Evolutionary conservation across 2,888 invertebrate genomes (phyloP).

Genomic region (Pterostichus madidus): DNA sequence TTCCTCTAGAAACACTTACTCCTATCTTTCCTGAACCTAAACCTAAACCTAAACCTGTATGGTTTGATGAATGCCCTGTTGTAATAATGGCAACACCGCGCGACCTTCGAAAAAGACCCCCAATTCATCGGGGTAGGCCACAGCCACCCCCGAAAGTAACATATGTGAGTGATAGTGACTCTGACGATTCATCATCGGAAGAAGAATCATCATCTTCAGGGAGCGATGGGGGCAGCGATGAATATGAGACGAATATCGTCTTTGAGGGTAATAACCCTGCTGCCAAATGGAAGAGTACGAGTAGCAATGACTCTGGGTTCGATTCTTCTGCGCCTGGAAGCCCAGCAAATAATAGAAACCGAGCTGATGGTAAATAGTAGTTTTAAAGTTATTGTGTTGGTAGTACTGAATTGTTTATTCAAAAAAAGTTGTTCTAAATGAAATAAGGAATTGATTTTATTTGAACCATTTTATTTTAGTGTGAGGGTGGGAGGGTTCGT

Average conservation of each 20-base stretch:
- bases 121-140: slow-evolving; percentile 42
- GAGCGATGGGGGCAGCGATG: slow-evolving; percentile 75
- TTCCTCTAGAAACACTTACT: no score
- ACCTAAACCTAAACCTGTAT: slow-evolving; percentile 74
- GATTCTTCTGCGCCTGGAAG: slow-evolving; percentile 85
- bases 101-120: slow-evolving; percentile 73
- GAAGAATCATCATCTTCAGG: slow-evolving; percentile 69
- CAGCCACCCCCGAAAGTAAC: slow-evolving; percentile 68
- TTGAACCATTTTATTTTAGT: not conserved
- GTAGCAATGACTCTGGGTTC: slow-evolving; percentile 92
- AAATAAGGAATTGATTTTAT: no score
- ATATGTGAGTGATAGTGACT: slow-evolving; percentile 71
- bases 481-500: not conserved
- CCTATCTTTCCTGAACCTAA: slow-evolving; percentile 74
- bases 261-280: slow-evolving; percentile 68
- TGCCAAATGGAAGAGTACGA: slow-evolving; percentile 83
- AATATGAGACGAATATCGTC: slow-evolving; percentile 76
- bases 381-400: no score
- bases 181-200: slow-evolving; percentile 69
- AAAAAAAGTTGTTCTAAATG: no score
- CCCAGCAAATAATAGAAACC: slow-evolving; percentile 81
- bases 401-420: no score
- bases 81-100: slow-evolving; percentile 76
- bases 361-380: slow-evolving; percentile 79
- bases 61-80: slow-evolving; percentile 74